Evolutionary conservation across 2,113 vertebrate species (phyloP), one percentile per base, ranked within the genome.

Genomic region (Sphyrna mokarran): DNA sequence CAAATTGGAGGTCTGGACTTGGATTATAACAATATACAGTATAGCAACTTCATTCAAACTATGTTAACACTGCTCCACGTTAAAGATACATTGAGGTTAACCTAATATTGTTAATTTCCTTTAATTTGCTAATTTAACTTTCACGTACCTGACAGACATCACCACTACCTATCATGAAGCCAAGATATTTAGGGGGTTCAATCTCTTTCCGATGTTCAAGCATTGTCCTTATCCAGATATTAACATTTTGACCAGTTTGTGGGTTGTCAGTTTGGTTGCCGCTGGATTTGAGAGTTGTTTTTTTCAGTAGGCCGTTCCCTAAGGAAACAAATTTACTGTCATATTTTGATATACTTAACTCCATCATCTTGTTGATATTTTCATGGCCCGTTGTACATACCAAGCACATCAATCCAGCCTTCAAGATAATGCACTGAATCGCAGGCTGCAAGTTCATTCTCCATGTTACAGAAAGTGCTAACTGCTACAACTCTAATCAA

Each of bases 371-470:
- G 54, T 61, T 61, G 10, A 90, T 33, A 90, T 61, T 61, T 58
- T 22, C 48, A 61, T 89, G 85, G 80, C 40, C 37, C 48, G 29
- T 29, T 26, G 26, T 90, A 90, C 87, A 90, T 90, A 90, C 87
- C 87, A 23, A 90, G 87, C 87, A 90, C 87, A 90, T 90, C 87
- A 90, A 90, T 90, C 87, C 87, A 90, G 22, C 87, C 54, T 90
- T 90, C 87, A 90, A 90, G 87, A 4, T 61, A 90, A 61, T 90
- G 87, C 58, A 90, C 87, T 90, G 87, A 63, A 33, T 90, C 26
- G 23, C 87, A 54, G 29, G 58, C 87, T 61, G 14, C 14, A 90
- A 61, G 54, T 61, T 63, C 87, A 33, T 90, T 54, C 54, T 90
- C 87, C 87, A 90, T 90, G 11, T 61, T 54, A 90, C 54, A 90